Base-by-base conservation (phyloP, 2,888 invertebrate species). In the Ichneumoninae sp. region DNA sequence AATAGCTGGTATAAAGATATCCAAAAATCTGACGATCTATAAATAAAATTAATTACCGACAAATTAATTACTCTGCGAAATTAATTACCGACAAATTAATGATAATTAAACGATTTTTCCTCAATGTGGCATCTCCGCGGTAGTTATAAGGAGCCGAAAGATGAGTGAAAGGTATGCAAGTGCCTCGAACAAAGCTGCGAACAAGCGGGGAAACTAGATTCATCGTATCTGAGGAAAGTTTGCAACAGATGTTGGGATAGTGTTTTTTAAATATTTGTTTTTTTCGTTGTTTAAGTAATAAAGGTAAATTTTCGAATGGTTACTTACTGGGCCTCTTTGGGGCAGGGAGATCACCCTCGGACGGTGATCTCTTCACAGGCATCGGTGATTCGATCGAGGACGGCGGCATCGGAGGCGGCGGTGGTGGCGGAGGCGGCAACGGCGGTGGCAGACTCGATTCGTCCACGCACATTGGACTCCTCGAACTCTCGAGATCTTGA, bases 291-390 rank as follows among this genome's bases (percentile, higher is more conserved):
- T 2, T 33, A 10, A 3, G n/a, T 22, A 54, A 54, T 16, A n/a
- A n/a, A 50, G 54, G 1, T 2, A 2, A 3, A 40, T 40, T 40
- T 40, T 40, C 8, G 40, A 40, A 54, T 3, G 19, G 22, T 19
- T 54, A 95, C 96, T 96, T 95, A 97, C 97, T 97, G 90, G 97
- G 97, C 95, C 97, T 96, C 94, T 97, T 98, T 87, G 97, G 97
- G 86, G 97, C 94, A 13, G 97, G 97, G 81, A 97, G 95, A 92
- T 96, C 95, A 90, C 95, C 93, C 94, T 97, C 96, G 8, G 96
- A 95, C 7, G 96, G 96, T 47, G 96, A 96, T 88, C 97, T 94
- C 93, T 97, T 97, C 86, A 96, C 94, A 78, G 95, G 95, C 89
- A 93, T 91, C 93, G 95, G 90, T 93, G 93, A 91, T 84, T 93